Evolutionary conservation across 2,113 vertebrate species (phyloP), one percentile per base, ranked within the genome.

Genomic region (Numida meleagris): DNA sequence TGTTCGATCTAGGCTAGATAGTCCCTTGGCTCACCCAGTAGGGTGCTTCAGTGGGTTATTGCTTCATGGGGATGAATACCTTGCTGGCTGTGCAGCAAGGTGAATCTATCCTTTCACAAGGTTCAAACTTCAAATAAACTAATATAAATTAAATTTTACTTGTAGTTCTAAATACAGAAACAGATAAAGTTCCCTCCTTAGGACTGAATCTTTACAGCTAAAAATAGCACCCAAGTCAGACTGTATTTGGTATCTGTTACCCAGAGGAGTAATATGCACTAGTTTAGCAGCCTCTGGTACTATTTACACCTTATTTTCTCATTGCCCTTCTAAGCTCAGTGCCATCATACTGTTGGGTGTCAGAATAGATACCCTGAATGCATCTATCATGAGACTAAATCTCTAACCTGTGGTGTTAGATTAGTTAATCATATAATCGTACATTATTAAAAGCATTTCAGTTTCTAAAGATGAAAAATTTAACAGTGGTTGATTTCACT

Each of bases 1-100:
- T 0, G 6, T 10, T 36, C 23, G 12, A 23, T 5, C 36, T 27
- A 43, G 21, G 9, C 43, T 34, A 20, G 75, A 7, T 27, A 25
- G 34, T 31, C 12, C 17, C 67, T 51, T 75, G 33, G 36, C 51
- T 71, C 29, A 46, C 24, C 8, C 13, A 17, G 18, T 6, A 75
- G 46, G 11, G 18, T 63, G 38, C 5, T 82, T 92, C 75, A 40
- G 12, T 31, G 15, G 1, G 0, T 25, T 66, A 16, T 4, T 62
- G 7, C 12, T 86, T 45, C 59, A 24, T 70, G 40, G 59, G 16
- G 4, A 14, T 63, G 29, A 48, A 51, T 36, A n/a, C 8, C 8
- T 65, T 57, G 12, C 72, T 88, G 18, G 4, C 27, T 38, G 45
- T 51, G 10, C 31, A 17, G 24, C 51, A 29, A 29, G 20, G 13